Percentiles rank a stretch among this genome's conserved stretches.
These are phyloP conservation scores for Polydesmus complanatus DNA, from an alignment of 2,888 invertebrate genomes.

Conservation along the genomic window DNA sequence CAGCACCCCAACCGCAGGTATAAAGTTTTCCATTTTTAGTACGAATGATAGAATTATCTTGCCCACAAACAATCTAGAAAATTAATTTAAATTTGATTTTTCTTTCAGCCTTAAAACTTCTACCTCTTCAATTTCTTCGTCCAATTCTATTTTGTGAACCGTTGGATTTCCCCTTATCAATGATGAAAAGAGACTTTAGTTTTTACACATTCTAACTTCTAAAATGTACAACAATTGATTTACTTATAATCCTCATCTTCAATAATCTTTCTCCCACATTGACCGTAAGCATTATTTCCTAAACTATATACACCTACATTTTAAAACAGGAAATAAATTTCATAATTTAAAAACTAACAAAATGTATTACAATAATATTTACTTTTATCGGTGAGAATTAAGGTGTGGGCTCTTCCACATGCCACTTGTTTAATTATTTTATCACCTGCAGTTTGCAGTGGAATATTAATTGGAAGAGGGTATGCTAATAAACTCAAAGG, in stretches of 20 bases:
- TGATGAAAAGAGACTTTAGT: not conserved
- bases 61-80: slow-evolving; percentile 60
- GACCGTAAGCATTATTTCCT: slow-evolving; percentile 87
- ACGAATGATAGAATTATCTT: slow-evolving; percentile 76
- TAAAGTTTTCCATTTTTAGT: slow-evolving; percentile 67
- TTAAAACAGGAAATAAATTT: not conserved
- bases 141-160: not conserved
- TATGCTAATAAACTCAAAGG: slow-evolving; percentile 53
- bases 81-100: not conserved
- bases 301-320: no score
- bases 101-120: no score
- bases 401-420: slow-evolving; percentile 77
- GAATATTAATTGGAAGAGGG: slow-evolving; percentile 34
- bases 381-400: slow-evolving; percentile 53
- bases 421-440: slow-evolving; percentile 37
- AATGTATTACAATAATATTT: slow-evolving; percentile 7
- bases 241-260: slow-evolving; percentile 53
- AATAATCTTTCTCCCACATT: slow-evolving; percentile 73
- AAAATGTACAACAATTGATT: not conserved
- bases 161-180: not conserved
- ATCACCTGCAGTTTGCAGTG: slow-evolving; percentile 18
- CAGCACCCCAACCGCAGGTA: slow-evolving; percentile 84
- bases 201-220: no score
- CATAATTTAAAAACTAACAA: not conserved
- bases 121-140: slow-evolving; percentile 19